A percentile compares a stretch with the other conserved stretches of the same genome.
Conservation (phyloP, 1,140 invertebrate species). For the Anastrepha ludens region DNA sequence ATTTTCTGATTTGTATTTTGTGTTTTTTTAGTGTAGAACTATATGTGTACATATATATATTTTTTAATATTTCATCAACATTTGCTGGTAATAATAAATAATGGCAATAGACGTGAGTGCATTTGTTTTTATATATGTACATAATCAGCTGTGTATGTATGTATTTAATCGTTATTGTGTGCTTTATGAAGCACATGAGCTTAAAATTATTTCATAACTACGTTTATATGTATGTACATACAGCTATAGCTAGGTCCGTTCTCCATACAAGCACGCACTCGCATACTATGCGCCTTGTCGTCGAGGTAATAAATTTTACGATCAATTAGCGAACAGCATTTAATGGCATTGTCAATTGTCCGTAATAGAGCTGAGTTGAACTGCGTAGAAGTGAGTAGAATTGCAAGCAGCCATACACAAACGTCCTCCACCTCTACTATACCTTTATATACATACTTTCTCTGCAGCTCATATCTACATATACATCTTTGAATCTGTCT, state of each 20-base stretch:
- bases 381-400: not conserved
- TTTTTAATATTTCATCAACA: not conserved
- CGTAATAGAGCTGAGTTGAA: not conserved
- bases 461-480: not conserved
- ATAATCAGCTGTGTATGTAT: not conserved
- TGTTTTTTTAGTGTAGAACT: not conserved
- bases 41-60: not conserved
- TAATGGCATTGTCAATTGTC: slow-evolving; percentile 20
- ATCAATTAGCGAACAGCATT: slow-evolving; percentile 33
- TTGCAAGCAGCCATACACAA: not conserved
- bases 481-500: not conserved
- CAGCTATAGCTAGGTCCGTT: not conserved
- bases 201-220: not conserved
- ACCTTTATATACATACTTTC: not conserved
- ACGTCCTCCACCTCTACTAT: not conserved
- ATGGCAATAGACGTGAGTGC: not conserved
- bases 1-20: not conserved
- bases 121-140: not conserved
- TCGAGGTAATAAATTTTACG: slow-evolving; percentile 26
- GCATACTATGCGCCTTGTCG: not conserved
- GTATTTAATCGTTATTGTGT: not conserved
- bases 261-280: not conserved
- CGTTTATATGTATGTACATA: not conserved
- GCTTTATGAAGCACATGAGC: not conserved
- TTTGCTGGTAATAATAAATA: slow-evolving; percentile 1